Evolutionary conservation across 2,113 vertebrate genomes (phyloP).

Genomic region (Saccopteryx bilineata): DNA sequence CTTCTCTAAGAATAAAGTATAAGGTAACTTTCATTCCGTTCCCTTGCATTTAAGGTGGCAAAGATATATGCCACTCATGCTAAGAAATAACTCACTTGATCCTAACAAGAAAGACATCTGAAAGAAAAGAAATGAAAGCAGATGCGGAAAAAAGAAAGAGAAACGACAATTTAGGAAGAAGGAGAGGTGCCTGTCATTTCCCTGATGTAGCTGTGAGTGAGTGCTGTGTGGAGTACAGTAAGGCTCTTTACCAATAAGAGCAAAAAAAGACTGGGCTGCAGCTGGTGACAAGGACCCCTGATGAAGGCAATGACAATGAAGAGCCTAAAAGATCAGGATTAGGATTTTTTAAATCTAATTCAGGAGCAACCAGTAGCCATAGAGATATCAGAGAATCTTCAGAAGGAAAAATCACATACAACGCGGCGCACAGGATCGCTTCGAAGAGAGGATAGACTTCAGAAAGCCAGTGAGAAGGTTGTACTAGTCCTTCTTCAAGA

Average conservation of each 20-base stretch:
- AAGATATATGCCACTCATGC: not conserved
- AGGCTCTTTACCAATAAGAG: not conserved
- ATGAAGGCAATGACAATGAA: not conserved
- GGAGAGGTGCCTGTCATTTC: not conserved
- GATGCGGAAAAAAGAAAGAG: not conserved
- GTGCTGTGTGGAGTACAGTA: fast-evolving
- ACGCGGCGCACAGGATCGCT: not conserved
- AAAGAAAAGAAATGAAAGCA: not conserved
- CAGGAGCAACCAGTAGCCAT: not conserved
- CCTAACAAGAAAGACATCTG: not conserved
- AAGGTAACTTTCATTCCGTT: not conserved
- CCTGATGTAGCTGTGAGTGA: not conserved
- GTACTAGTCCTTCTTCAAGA: not conserved
- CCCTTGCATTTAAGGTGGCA: not conserved
- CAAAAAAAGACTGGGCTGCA: not conserved
- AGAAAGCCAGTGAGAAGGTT: not conserved
- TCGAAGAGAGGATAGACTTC: not conserved
- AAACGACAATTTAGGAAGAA: not conserved
- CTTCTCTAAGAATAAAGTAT: not conserved
- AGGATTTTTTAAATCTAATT: not conserved
- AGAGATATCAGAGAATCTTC: not conserved
- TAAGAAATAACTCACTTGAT: not conserved
- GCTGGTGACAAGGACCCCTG: not conserved
- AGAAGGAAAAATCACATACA: not conserved
- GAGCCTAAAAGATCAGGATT: not conserved